phyloP scores from a whole-genome alignment of 92 coral and sea anemone genomes.

The Micromussa lordhowensis region DNA sequence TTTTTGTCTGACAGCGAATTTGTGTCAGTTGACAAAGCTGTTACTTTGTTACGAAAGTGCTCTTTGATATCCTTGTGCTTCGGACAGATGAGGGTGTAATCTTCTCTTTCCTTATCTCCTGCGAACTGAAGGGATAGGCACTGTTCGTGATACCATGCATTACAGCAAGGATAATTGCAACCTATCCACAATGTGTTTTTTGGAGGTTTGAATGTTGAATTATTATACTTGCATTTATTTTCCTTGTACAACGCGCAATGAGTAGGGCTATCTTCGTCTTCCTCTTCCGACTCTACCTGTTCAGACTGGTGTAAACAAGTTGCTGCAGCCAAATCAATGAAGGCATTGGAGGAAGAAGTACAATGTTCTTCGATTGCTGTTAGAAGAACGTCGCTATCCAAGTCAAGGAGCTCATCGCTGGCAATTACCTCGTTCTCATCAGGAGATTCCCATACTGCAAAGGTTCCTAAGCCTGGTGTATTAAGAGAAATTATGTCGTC shows the following conservation, averaged over 20 bases:
- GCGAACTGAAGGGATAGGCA: conserved; percentile 42
- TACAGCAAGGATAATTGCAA: conserved; percentile 50
- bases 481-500: conserved; percentile 29
- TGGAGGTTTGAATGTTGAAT: conserved; percentile 45
- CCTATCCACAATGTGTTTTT: conserved; percentile 47
- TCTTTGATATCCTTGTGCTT: conserved; percentile 42
- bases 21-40: conserved; percentile 44
- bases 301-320: conserved; percentile 10
- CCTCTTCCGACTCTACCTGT: background rate
- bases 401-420: conserved; percentile 46
- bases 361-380: conserved; percentile 25
- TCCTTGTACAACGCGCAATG: conserved; percentile 48
- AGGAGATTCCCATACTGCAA: conserved; percentile 45
- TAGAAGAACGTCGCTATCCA: conserved; percentile 43
- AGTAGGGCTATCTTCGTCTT: conserved; percentile 36
- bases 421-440: conserved; percentile 56
- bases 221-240: conserved; percentile 48
- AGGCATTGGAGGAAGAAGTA: background rate
- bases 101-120: conserved; percentile 27
- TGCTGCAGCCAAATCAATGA: conserved; percentile 25
- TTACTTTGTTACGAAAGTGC: conserved; percentile 46
- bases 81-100: conserved; percentile 50
- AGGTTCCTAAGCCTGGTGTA: conserved; percentile 42
- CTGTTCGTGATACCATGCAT: conserved; percentile 55
- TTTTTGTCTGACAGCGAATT: conserved; percentile 31